Percentiles rank a stretch among this genome's conserved stretches.
phyloP scores from a whole-genome alignment of 2,888 invertebrate genomes.

The Nephrotoma guestfalica region DNA sequence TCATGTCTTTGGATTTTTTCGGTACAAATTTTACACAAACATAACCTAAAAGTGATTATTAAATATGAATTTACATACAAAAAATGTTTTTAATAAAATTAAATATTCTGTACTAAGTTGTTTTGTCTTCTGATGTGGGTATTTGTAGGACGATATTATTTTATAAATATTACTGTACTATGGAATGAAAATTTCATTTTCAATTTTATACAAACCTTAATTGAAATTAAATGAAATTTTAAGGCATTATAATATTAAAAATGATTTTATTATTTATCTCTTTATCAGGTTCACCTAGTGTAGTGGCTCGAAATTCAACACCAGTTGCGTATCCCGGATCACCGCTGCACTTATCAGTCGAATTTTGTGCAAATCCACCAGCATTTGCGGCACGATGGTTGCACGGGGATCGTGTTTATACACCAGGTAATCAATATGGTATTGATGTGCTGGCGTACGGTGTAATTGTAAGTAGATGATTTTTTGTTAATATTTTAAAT shows the following conservation, averaged over 20 bases:
- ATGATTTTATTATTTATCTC: background rate
- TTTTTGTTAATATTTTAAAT: background rate
- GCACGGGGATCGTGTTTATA: conserved; percentile 32
- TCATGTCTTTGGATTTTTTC: background rate
- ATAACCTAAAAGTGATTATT: background rate
- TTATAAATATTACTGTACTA: background rate
- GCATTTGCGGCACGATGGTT: conserved; percentile 33
- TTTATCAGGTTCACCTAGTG: conserved; percentile 47
- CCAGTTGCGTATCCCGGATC: conserved; percentile 55
- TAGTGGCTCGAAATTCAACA: conserved; percentile 47
- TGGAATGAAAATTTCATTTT: background rate
- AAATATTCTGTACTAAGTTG: background rate
- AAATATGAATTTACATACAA: background rate
- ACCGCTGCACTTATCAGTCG: conserved; percentile 49
- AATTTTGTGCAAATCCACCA: conserved; percentile 64
- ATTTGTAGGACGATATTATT: background rate
- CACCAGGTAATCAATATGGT: conserved; percentile 33
- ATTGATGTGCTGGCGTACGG: conserved; percentile 31
- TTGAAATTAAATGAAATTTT: background rate
- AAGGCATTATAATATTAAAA: background rate
- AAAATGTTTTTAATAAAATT: background rate
- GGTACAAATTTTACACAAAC: background rate
- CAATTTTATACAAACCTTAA: background rate
- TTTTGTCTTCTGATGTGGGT: background rate
- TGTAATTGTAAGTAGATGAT: conserved; percentile 26